Base-by-base conservation (phyloP, 2,113 vertebrate species). In the Paedocypris sp. region DNA sequence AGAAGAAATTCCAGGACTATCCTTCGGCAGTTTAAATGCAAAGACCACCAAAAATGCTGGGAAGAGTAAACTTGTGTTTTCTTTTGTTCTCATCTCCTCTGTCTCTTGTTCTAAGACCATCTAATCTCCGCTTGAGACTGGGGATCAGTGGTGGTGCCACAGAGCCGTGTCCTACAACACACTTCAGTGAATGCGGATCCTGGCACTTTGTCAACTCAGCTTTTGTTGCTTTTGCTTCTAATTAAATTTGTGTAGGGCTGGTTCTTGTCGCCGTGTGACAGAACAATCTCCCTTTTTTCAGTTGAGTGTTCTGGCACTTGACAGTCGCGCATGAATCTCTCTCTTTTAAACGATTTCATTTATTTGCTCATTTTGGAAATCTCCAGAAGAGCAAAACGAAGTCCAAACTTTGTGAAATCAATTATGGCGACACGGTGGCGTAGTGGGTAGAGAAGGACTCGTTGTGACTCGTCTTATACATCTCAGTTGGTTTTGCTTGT, bases 41-140 rank as follows among this genome's bases (percentile, higher is more conserved):
- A n/a, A 15, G 26, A 13, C 43, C 26, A 4, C 25, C 6, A 45
- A n/a, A 47, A 18, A 26, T 26, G 23, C 16, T 28, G 15, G 8
- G 11, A n/a, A n/a, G 25, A 28, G 22, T 15, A 4, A n/a, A 10
- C 43, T 26, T 45, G 12, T 4, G 6, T 26, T 5, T 6, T 26
- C 26, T 26, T 39, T 13, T 18, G 23, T n/a, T 57, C 26, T 45
- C 22, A n/a, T 43, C n/a, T 31, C 31, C 39, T 29, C 32, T 9
- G 18, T 64, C 53, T 64, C 25, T 23, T n/a, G n/a, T n/a, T n/a
- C n/a, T n/a, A n/a, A n/a, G n/a, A n/a, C 9, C 20, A 6, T 29
- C 16, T 49, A 41, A 36, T 39, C 64, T 69, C 66, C 71, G 69
- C 69, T 75, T 69, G 65, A 68, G 68, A 65, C 49, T 75, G 42